Conservation (phyloP, 2,113 vertebrate genomes). For the Corythoichthys intestinalis region DNA sequence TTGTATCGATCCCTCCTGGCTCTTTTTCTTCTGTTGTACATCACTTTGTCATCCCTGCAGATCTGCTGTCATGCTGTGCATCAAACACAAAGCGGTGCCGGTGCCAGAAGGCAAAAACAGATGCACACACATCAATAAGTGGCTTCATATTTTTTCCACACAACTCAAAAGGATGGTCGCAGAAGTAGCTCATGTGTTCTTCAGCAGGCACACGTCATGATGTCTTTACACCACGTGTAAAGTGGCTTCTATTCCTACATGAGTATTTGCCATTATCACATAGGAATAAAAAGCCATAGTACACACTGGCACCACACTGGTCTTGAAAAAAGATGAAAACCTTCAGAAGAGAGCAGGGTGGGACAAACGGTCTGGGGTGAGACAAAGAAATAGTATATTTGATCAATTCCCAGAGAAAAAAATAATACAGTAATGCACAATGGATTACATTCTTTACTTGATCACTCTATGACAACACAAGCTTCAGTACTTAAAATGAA, state of each 20-base stretch:
- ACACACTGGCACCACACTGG: constrained; percentile 78
- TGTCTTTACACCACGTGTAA: constrained; percentile 92
- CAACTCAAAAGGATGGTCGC: constrained; percentile 34
- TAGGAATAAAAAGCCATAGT: constrained; percentile 99
- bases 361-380: not conserved
- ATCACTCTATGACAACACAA: too few species aligned
- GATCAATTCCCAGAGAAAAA: not conserved
- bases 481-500: too few species aligned
- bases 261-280: constrained; percentile 96
- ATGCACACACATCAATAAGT: constrained; percentile 52
- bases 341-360: constrained; percentile 19
- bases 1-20: constrained; percentile 64
- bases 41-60: constrained; percentile 43
- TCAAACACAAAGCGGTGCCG: constrained; percentile 44
- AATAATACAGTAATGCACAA: too few species aligned
- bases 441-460: too few species aligned
- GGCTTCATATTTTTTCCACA: constrained; percentile 23
- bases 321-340: constrained; percentile 29
- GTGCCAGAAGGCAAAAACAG: constrained; percentile 59
- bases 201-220: constrained; percentile 43
- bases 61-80: constrained; percentile 56
- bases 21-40: constrained; percentile 49
- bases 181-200: constrained; percentile 36
- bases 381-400: constrained; percentile 2
- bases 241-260: constrained; percentile 99